phyloP scores from a whole-genome alignment of 2,888 invertebrate genomes.

The Nudaria mundana region DNA sequence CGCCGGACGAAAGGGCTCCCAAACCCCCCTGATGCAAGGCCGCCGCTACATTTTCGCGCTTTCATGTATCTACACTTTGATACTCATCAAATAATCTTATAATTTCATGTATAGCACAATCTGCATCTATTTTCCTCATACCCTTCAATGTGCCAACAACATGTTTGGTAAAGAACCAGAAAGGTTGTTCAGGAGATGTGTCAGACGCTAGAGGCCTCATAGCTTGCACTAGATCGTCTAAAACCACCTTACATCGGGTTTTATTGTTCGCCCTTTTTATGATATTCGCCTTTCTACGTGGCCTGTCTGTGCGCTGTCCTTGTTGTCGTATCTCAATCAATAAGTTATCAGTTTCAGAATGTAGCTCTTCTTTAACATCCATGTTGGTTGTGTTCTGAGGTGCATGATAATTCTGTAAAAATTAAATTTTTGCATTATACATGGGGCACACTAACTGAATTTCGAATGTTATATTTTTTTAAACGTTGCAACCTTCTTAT shows the following conservation, averaged over 20 bases:
- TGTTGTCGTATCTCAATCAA: conserved; percentile 48
- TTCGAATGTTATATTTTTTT: too few relatives aligned
- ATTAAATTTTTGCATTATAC: too few relatives aligned
- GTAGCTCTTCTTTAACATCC: conserved; percentile 48
- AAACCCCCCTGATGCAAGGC: too few relatives aligned
- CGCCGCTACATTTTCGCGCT: too few relatives aligned
- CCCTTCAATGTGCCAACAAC: conserved; percentile 56
- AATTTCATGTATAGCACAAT: conserved; percentile 54
- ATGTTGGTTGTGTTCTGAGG: too few relatives aligned
- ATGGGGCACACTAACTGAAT: too few relatives aligned
- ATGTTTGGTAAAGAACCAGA: conserved; percentile 67
- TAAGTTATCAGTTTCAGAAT: conserved; percentile 39
- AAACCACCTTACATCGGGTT: conserved; percentile 48
- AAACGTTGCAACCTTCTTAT: too few relatives aligned
- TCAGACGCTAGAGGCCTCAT: conserved; percentile 49
- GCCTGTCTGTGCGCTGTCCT: conserved; percentile 54
- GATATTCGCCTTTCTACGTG: conserved; percentile 37
- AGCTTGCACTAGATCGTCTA: conserved; percentile 56
- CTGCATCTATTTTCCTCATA: conserved; percentile 56
- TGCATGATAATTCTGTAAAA: too few relatives aligned
- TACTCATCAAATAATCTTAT: conserved; percentile 40
- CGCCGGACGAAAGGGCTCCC: too few relatives aligned
- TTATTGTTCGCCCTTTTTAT: conserved; percentile 25
- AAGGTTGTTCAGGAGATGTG: conserved; percentile 35
- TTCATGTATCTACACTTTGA: too few relatives aligned